Evolutionary conservation across 2,888 invertebrate genomes (phyloP), one percentile per base, ranked within the genome.

Genomic region (Hydrotaea cyrtoneurina): DNA sequence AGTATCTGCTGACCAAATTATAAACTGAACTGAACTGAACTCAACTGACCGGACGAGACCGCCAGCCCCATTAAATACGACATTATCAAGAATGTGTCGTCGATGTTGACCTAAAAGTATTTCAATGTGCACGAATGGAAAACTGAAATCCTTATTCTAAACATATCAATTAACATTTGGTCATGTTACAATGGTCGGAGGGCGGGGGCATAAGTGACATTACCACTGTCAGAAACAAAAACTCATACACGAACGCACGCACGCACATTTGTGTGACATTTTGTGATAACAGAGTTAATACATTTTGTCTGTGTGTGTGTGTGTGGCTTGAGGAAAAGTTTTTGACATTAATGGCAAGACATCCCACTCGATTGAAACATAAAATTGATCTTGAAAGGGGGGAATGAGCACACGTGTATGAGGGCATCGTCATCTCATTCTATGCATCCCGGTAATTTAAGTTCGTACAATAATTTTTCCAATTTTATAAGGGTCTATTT

Each of bases 401-500:
- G 39, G 39, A 15, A 50, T 50, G 50, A 15, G 50, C 13, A n/a
- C 19, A 21, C 21, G 8, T 21, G 10, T 21, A 21, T 55, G 21
- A 21, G 55, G 21, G 55, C 21, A 21, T 55, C 55, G 8, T 10
- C 23, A 59, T 59, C 59, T 59, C 26, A 31, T 55, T 55, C 55
- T n/a, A 21, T 26, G 1, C 59, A 59, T 59, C 59, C 23, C 59
- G 13, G 59, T 59, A 19, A 23, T 11, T 59, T 23, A 15, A 59
- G 59, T 26, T 59, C 15, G 11, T 2, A 15, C 59, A 23, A 59
- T 59, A 59, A 59, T 59, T 59, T 59, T 1, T 13, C 23, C 26
- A 59, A 59, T 59, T 23, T 59, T 59, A 59, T 59, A 26, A 26
- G 59, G 59, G 59, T n/a, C n/a, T n/a, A n/a, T n/a, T 39, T 39